phyloP scores from a whole-genome alignment of 2,888 invertebrate genomes.

The Neoascia interrupta region DNA sequence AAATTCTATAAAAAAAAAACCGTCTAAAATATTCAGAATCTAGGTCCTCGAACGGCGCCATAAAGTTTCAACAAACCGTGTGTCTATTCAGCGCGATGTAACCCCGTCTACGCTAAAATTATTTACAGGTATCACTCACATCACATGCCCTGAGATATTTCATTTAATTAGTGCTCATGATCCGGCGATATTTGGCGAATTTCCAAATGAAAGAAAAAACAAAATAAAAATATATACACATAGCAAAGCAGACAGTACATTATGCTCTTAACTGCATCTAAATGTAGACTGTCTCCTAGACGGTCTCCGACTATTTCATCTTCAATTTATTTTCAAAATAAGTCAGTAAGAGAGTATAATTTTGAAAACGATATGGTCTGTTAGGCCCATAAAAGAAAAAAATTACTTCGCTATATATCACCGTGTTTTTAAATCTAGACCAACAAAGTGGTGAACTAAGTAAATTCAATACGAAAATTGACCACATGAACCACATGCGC shows the following conservation, averaged over 20 bases:
- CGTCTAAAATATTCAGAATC: no score
- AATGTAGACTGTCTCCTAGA: not conserved
- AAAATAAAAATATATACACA: not conserved
- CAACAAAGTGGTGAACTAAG: no score
- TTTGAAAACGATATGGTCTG: no score
- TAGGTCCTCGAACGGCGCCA: constrained; percentile 34
- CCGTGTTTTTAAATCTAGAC: no score
- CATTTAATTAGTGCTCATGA: constrained; percentile 57
- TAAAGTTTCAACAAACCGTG: constrained; percentile 1
- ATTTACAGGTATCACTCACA: constrained; percentile 26
- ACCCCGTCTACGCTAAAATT: not conserved
- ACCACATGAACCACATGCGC: no score
- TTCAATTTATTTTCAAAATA: no score
- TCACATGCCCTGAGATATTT: constrained; percentile 57
- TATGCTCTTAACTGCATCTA: constrained; percentile 12
- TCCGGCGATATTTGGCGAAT: constrained; percentile 40
- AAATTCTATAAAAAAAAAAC: no score
- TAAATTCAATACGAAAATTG: no score
- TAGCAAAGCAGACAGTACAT: not conserved
- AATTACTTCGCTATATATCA: no score
- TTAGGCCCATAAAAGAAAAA: no score
- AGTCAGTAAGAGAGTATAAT: no score
- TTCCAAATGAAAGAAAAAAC: constrained; percentile 29
- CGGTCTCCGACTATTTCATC: no score
- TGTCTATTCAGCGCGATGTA: not conserved